Evolutionary conservation across 1,140 invertebrate genomes (phyloP).

Genomic region (Aphelinus certus): DNA sequence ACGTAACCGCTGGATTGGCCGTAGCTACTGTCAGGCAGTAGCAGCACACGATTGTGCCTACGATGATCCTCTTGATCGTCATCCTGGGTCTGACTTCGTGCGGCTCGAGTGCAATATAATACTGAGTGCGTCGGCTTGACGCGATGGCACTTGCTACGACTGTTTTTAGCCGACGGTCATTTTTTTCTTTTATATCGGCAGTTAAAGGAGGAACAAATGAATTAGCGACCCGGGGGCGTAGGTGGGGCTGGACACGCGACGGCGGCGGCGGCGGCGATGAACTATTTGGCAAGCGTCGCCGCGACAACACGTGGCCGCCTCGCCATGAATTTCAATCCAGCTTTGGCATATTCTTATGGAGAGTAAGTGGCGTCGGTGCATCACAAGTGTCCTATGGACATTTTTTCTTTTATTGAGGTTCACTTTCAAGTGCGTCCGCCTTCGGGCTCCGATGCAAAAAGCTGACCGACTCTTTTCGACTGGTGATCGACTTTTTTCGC

Average conservation of each 20-base stretch:
- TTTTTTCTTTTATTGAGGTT: constrained; percentile 60
- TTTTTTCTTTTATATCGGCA: constrained; percentile 63
- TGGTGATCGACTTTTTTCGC: neutral
- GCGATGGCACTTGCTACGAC: constrained; percentile 49
- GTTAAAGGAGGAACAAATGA: constrained; percentile 18
- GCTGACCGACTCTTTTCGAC: constrained; percentile 7
- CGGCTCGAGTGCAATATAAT: too few species aligned
- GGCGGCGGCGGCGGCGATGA: constrained; percentile 46
- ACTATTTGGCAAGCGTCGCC: constrained; percentile 63
- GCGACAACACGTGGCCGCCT: constrained; percentile 28
- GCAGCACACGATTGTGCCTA: constrained; percentile 40
- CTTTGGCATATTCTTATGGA: constrained; percentile 13
- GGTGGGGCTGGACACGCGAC: constrained; percentile 20
- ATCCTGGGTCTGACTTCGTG: constrained; percentile 24
- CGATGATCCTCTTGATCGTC: constrained; percentile 38
- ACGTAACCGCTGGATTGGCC: constrained; percentile 31
- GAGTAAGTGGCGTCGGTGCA: constrained; percentile 42
- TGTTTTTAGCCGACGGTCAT: constrained; percentile 51
- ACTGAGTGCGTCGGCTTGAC: neutral
- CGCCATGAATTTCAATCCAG: constrained; percentile 62
- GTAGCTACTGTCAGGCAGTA: constrained; percentile 42
- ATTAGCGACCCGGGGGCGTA: constrained; percentile 44
- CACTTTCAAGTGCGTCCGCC: constrained; percentile 53
- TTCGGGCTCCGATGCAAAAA: constrained; percentile 8
- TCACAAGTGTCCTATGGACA: constrained; percentile 46